Base-by-base conservation (phyloP, 2,797 vertebrate genomes). In the Acanthiza pusilla region DNA sequence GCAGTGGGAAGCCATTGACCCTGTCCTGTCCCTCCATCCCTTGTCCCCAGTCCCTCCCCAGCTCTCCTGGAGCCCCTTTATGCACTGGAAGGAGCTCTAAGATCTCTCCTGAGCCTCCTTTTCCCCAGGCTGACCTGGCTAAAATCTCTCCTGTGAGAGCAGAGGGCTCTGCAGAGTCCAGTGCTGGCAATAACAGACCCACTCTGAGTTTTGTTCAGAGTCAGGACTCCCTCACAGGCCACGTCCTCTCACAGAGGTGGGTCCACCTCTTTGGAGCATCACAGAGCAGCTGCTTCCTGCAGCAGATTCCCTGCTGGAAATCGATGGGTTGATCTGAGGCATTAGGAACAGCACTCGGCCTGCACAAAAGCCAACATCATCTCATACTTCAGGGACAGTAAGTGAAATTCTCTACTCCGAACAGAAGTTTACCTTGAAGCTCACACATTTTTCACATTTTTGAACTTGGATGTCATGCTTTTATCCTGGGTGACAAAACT, bases 241-340 rank as follows among this genome's bases (percentile, higher is more conserved):
- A 68, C 0, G 0, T 57, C 32, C 53, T 60, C 79, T 25, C 57
- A 19, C 61, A 72, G 58, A 74, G 38, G 23, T 8, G 16, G n/a
- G 60, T 67, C 3, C 0, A 32, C 32, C 53, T 85, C 74, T 68
- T 13, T 48, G 82, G 38, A 93, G 36, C 30, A 66, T 10, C 71
- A 71, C 14, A 36, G 22, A 80, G 38, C 36, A 40, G 68, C 26
- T 71, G 61, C 45, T 88, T 60, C 3, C 1, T 86, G 61, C 42
- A 87, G 16, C 1, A 78, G 23, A 38, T 20, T 67, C 43, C 43
- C 38, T 42, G 58, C 4, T 82, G 66, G 72, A 78, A 88, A 71
- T 0, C 0, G 0, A 66, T 50, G 42, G 50, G 9, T 71, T 77
- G 36, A 80, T 48, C 11, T 12, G 25, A 83, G 25, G 45, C 2